Evolutionary conservation across 1,140 invertebrate species (phyloP).

Genomic region (Drosophila triauraria): DNA sequence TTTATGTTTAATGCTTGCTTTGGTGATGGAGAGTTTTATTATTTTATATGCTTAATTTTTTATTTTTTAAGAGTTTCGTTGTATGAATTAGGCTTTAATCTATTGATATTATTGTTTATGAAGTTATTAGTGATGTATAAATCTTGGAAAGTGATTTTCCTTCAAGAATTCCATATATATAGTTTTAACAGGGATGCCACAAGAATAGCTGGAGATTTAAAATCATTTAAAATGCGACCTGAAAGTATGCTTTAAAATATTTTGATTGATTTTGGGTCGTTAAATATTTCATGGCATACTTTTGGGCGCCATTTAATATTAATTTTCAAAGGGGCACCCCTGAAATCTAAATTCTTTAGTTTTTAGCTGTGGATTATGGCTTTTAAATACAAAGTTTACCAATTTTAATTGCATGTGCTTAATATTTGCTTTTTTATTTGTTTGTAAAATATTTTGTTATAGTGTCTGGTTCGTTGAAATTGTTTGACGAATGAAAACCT

Average conservation of each 20-base stretch:
- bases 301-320: not conserved
- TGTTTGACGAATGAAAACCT: not conserved
- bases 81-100: not conserved
- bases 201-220: not conserved
- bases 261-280: too few relatives aligned
- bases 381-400: too few relatives aligned
- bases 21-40: slow-evolving; percentile 43
- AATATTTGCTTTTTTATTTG: not conserved
- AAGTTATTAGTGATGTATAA: not conserved
- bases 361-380: too few relatives aligned
- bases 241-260: too few relatives aligned
- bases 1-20: slow-evolving; percentile 38
- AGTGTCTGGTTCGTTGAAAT: too few relatives aligned
- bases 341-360: not conserved
- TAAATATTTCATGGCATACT: too few relatives aligned
- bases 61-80: not conserved
- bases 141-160: not conserved
- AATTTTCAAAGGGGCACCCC: too few relatives aligned
- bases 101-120: not conserved
- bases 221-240: not conserved
- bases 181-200: too few relatives aligned
- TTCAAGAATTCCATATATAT: not conserved
- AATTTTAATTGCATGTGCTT: not conserved
- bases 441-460: not conserved
- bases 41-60: slow-evolving; percentile 1